Evolutionary conservation across 2,888 invertebrate species (phyloP).

Genomic region (Hemaris fuciformis): DNA sequence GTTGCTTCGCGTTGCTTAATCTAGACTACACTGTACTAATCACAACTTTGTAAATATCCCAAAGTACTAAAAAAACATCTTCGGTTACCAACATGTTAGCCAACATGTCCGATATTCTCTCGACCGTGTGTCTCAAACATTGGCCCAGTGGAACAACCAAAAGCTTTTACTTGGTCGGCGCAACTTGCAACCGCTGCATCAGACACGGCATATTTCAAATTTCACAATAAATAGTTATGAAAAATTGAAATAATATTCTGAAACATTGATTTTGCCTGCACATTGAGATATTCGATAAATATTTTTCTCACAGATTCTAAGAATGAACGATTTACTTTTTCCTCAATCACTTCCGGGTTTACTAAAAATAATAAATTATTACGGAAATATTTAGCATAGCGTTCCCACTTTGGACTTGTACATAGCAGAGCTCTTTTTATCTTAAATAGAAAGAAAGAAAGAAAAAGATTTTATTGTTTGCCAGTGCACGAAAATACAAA

Average conservation of each 20-base stretch:
- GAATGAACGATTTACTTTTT: background rate
- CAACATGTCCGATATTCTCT: background rate
- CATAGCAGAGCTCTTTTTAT: too few species aligned
- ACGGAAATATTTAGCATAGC: too few species aligned
- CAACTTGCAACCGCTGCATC: conserved; percentile 21
- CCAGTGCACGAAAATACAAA: too few species aligned
- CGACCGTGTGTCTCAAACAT: background rate
- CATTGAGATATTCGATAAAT: background rate
- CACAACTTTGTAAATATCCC: too few species aligned
- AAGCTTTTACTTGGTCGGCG: conserved; percentile 22
- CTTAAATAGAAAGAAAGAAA: too few species aligned
- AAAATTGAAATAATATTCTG: background rate
- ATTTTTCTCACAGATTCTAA: background rate
- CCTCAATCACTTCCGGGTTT: background rate
- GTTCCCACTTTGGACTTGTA: too few species aligned
- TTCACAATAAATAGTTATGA: background rate
- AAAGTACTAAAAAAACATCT: background rate
- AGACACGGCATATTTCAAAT: background rate
- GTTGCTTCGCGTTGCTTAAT: too few species aligned
- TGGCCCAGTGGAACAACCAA: background rate
- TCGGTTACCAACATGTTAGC: background rate
- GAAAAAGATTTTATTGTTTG: too few species aligned
- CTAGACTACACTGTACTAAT: too few species aligned
- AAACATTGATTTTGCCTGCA: background rate
- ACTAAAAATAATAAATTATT: too few species aligned